These are phyloP conservation scores for Amiota minor DNA, from an alignment of 2,888 invertebrate species.

Conservation along the genomic window DNA sequence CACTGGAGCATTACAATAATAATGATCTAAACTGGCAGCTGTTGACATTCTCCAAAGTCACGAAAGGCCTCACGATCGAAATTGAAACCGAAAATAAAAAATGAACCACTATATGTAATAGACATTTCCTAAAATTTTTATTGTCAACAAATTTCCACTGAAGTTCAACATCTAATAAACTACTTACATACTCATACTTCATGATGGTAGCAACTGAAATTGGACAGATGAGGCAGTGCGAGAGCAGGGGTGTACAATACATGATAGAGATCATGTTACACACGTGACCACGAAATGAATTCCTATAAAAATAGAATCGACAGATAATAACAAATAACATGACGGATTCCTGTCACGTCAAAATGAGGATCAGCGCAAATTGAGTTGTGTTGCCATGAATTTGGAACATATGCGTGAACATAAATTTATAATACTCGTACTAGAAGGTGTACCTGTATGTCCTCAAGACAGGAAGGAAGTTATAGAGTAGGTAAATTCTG, in stretches of 20 bases:
- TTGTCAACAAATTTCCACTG: constrained; percentile 32
- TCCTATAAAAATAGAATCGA: not conserved
- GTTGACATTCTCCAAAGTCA: constrained; percentile 27
- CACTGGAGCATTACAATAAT: constrained; percentile 56
- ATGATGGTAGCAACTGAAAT: too few relatives aligned
- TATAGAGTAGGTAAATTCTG: not conserved
- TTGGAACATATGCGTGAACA: constrained; percentile 50
- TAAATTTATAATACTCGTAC: too few relatives aligned
- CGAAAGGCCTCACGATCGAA: not conserved
- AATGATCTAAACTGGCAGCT: constrained; percentile 22
- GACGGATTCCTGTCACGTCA: constrained; percentile 60
- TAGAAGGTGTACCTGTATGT: too few relatives aligned
- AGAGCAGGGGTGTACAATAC: not conserved
- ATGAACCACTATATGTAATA: constrained; percentile 39
- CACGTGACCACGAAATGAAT: constrained; percentile 23
- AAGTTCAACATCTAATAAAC: constrained; percentile 3
- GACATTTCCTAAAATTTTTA: constrained; percentile 31
- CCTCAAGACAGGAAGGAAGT: constrained; percentile 37
- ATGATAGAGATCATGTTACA: constrained; percentile 23
- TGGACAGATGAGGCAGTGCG: not conserved
- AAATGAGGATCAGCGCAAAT: constrained; percentile 39
- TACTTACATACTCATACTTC: not conserved
- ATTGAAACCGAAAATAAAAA: constrained; percentile 10
- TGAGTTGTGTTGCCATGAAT: constrained; percentile 14
- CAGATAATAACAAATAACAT: constrained; percentile 41